Percentiles rank a stretch among this genome's conserved stretches.
phyloP scores from a whole-genome alignment of 2,888 invertebrate genomes.

The Cerastis rubricosa region DNA sequence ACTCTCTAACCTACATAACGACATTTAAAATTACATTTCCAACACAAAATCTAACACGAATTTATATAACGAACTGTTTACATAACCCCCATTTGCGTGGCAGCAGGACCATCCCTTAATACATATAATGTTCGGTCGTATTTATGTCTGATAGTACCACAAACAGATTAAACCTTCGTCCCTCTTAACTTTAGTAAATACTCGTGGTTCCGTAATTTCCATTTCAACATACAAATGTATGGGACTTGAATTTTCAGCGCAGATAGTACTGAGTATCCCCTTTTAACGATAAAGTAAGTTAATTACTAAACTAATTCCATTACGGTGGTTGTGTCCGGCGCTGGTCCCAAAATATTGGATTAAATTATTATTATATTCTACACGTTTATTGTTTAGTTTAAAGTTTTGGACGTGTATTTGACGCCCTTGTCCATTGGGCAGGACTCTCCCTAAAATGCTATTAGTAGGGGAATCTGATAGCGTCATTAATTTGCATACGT shows the following conservation, averaged over 20 bases:
- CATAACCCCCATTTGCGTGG: constrained; percentile 53
- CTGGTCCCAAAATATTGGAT: constrained; percentile 73
- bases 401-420: constrained; percentile 61
- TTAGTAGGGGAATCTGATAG: constrained; percentile 48
- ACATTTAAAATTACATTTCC: constrained; percentile 59
- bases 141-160: constrained; percentile 69
- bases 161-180: constrained; percentile 72
- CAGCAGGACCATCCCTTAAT: constrained; percentile 55
- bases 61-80: constrained; percentile 51
- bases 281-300: constrained; percentile 83
- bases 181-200: constrained; percentile 70
- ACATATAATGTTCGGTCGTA: constrained; percentile 67
- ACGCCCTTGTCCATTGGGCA: constrained; percentile 53
- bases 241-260: constrained; percentile 79
- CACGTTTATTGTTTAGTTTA: constrained; percentile 68
- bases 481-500: constrained; percentile 56
- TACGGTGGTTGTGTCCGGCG: constrained; percentile 73
- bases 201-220: constrained; percentile 69
- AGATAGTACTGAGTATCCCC: constrained; percentile 77
- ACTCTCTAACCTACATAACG: constrained; percentile 41
- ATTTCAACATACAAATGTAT: constrained; percentile 70
- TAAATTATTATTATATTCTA: constrained; percentile 68
- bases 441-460: constrained; percentile 38
- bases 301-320: constrained; percentile 85
- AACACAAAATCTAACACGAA: constrained; percentile 57